Conservation (phyloP, 2,113 vertebrate genomes). For the Morphnarchus princeps region DNA sequence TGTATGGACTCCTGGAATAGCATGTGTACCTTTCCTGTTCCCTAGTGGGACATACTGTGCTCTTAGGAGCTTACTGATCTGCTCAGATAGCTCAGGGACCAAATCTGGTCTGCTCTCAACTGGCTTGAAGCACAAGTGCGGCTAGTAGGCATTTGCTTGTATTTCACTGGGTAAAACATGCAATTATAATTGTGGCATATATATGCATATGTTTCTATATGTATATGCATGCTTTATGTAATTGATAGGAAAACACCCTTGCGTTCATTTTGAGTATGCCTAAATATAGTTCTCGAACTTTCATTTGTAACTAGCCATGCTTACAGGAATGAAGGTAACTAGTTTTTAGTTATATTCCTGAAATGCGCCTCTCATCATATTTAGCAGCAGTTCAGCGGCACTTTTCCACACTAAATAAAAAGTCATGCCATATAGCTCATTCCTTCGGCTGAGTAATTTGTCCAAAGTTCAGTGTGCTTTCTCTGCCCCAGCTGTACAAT, state of each 20-base stretch:
- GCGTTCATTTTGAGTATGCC: background rate
- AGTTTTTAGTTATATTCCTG: background rate
- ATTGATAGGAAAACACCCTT: background rate
- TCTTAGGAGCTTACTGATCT: background rate
- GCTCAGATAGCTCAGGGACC: background rate
- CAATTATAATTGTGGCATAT: background rate
- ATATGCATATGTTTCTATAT: background rate
- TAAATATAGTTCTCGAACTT: background rate
- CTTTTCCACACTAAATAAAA: background rate
- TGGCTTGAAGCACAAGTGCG: background rate
- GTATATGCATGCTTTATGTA: background rate
- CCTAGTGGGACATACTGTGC: background rate
- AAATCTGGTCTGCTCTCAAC: background rate
- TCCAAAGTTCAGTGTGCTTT: background rate
- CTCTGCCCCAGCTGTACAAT: background rate
- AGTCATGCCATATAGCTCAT: fast-evolving
- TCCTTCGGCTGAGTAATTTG: background rate
- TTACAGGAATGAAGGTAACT: background rate
- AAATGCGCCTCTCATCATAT: background rate
- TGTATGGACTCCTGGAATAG: fast-evolving
- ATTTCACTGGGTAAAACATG: background rate
- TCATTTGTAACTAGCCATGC: background rate
- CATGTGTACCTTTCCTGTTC: background rate
- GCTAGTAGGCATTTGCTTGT: background rate
- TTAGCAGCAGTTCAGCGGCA: background rate